Conservation (phyloP, 2,113 vertebrate genomes). For the Sphaerodactylus townsendi region DNA sequence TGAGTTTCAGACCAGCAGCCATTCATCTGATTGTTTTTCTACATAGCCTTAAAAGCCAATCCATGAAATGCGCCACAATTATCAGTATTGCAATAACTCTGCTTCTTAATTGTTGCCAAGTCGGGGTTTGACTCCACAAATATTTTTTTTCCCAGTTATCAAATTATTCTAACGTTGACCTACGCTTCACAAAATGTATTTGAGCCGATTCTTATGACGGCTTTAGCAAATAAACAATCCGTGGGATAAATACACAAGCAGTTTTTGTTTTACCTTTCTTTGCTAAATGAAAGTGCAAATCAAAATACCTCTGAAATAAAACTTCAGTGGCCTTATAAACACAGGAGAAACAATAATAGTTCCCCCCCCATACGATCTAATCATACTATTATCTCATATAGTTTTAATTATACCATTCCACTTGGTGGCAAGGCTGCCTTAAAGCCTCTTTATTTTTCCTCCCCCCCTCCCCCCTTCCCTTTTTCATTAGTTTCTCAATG, state of each 20-base stretch:
- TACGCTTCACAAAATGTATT: conserved; percentile 14
- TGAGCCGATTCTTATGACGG: not conserved
- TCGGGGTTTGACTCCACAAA: conserved; percentile 1
- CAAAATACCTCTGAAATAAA: not conserved
- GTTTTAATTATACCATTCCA: conserved; percentile 8
- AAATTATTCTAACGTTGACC: conserved; percentile 24
- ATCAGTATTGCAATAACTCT: conserved; percentile 17
- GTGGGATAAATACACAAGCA: not conserved
- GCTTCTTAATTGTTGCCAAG: conserved; percentile 34
- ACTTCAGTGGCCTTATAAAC: not conserved
- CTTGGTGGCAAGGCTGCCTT: conserved; percentile 12
- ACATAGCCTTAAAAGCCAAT: conserved; percentile 46
- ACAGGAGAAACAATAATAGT: conserved; percentile 1
- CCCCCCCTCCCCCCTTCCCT: not conserved
- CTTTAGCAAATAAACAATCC: not conserved
- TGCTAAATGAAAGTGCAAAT: conserved; percentile 24
- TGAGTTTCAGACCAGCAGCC: conserved; percentile 50
- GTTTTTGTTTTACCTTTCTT: not conserved
- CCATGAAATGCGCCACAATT: conserved; percentile 44
- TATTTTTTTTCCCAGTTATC: conserved; percentile 28
- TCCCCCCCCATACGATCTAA: not conserved
- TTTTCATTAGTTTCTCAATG: not conserved
- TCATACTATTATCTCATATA: not conserved
- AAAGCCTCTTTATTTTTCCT: not conserved
- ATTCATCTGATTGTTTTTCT: conserved; percentile 21